Evolutionary conservation across 2,888 invertebrate genomes (phyloP), one percentile per base, ranked within the genome.

Genomic region (Lycophotia porphyrea): DNA sequence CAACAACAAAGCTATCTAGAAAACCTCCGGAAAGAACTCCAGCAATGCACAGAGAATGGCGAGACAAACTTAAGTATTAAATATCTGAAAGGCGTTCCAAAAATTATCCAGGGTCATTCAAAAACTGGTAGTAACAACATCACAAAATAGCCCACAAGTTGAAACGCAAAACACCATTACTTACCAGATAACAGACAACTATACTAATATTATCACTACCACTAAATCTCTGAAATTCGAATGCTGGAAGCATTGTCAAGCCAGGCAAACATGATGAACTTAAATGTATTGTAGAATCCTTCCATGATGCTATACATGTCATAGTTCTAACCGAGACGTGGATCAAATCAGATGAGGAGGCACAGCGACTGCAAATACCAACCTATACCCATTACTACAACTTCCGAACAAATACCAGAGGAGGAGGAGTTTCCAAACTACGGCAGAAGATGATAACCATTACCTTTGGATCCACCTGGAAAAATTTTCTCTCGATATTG

Each of bases 261-360:
- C n/a, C n/a, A n/a, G n/a, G 67, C 24, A 73, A 52, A n/a, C 55
- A 68, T 55, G 63, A 74, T 36, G 68, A 74, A 58, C 34, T 69
- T 0, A 69, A 39, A 69, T 69, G 68, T 69, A 69, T 74, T 42
- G 68, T 74, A 27, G 39, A 64, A 18, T 64, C 70, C 7, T 47
- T 36, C n/a, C 52, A 31, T 5, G n/a, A 42, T 47, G 36, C 47
- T 9, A 44, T 58, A 58, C 65, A 75, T 65, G 27, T 71, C 8
- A 75, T 75, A 44, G 58, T 71, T 47, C 34, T 75, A 49, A 42
- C 76, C 9, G 71, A 76, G 66, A 67, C 76, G 31, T 71, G 70
- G 70, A 75, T 75, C 5, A 76, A 76, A 52, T 61, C 18, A 27
- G 55, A 71, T 24, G 76, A 71, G 49, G 76, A 71, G 49, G 76